Evolutionary conservation across 2,113 vertebrate species (phyloP), one percentile per base, ranked within the genome.

Genomic region (Elephas maximus): DNA sequence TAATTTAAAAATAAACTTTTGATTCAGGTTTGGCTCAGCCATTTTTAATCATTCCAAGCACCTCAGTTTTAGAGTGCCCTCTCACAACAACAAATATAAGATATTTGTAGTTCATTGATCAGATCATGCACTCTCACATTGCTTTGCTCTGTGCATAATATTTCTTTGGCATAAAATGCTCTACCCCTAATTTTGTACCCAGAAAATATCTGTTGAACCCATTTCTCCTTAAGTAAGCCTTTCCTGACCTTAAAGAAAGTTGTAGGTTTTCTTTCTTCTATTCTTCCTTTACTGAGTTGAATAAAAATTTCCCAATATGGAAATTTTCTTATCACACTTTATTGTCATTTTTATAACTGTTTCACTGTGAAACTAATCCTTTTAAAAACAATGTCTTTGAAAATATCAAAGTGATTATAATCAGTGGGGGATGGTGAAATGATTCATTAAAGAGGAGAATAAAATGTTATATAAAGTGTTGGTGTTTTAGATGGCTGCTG

Each of bases 331-430:
- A 69, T 69, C 79, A 41, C 11, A 81, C 82, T 95, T 79, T 69
- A 41, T 92, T 93, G 9, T 53, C 3, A 83, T 51, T 92, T 88
- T 88, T 93, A 30, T 79, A 45, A 83, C 11, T 78, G 57, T 51
- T 45, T 14, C 8, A 74, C 18, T 63, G 20, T 6, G 26, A 89
- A 17, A 26, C 9, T 71, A 53, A 86, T 17, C 28, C 9, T 74
- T 41, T 62, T 51, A 60, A 94, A 45, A 21, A 15, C 18, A 76
- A 48, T 60, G 57, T 62, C 20, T 4, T 79, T 69, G 45, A 91
- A 93, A 69, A 84, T 60, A 88, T 45, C n/a, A 90, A 84, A 88
- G 63, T 76, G 78, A 80, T 24, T 45, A 26, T 79, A 57, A 65
- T 87, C 62, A 73, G n/a, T 71, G 20, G 48, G 4, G 74, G 1